Evolutionary conservation across 2,888 invertebrate species (phyloP), one percentile per base, ranked within the genome.

Genomic region (Mythimna lalbum): DNA sequence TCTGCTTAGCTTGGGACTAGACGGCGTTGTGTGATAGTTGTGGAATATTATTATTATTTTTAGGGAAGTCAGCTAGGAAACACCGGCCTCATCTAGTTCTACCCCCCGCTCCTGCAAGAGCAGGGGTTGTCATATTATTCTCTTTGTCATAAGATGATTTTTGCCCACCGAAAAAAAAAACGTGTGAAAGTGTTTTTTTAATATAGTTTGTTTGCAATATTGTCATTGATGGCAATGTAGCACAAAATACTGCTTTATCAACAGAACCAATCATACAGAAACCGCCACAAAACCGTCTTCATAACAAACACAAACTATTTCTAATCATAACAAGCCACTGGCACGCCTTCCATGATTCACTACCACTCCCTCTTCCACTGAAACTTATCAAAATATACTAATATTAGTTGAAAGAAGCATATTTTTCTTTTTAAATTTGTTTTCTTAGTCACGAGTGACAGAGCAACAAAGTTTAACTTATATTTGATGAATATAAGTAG

Each of bases 351-450:
- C 61, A 62, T 69, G 71, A 74, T 69, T 69, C 77, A 72, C 65
- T 27, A 55, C 74, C 72, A 52, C 72, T 65, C 71, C 74, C 55
- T 50, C 49, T 70, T 65, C 68, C 36, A 69, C 70, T 23, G 64
- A 73, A 83, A 86, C 74, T 85, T 86, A 83, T 85, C 78, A 87
- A 83, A 85, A 87, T 81, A 87, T 78, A 85, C 82, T 77, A 87
- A 86, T 85, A 82, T 86, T 81, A 66, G 39, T 21, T 78, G 69
- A 67, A 23, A 68, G 19, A 56, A 53, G 49, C 27, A 12, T 66
- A 43, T 69, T 75, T 76, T 77, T 69, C 67, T 76, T 73, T 69
- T 60, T n/a, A 77, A 66, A 63, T 70, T 69, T 75, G 71, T 81
- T 81, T 80, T 65, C 55, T 33, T 50, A 61, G 33, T 23, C 31